Evolutionary conservation across 2,113 vertebrate species (phyloP), one percentile per base, ranked within the genome.

Genomic region (Pogonocichla stellata): DNA sequence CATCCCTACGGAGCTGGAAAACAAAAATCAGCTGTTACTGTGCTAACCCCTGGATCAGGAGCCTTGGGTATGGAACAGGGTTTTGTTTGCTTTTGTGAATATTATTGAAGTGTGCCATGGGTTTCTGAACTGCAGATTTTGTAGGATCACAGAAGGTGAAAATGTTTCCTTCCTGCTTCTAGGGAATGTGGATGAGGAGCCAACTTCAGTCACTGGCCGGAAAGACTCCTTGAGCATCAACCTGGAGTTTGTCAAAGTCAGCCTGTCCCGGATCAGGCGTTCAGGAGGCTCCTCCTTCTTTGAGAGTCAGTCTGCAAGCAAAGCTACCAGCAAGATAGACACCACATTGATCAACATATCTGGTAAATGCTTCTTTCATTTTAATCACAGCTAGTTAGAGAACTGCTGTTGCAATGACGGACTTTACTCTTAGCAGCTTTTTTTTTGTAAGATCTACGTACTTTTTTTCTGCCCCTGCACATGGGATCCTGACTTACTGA

Each of bases 151-250:
- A 29, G 29, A 40, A 36, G 53, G 26, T 54, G 12, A 43, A 58
- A 34, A 25, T 38, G 36, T 54, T 53, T 33, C 29, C 26, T 54
- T 90, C 65, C 34, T 84, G 0, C 58, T 91, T 92, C 38, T 69
- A 99, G 99, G 99, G 69, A 98, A 99, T 4, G 98, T 99, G 31
- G 99, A 99, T 36, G 99, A 99, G 92, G 99, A 99, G 89, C 98
- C 98, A 4, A 98, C 99, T 19, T 99, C 99, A 0, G 99, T 99
- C 67, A 99, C 99, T 0, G 99, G 99, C 75, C 98, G 99, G n/a
- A 99, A 99, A 95, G 99, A 99, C 96, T 99, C 99, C 56, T 96
- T 99, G 73, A 99, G 99, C 85, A 99, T 99, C 95, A 99, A 99
- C 94, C 98, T 99, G 64, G 99, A 99, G 96, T 99, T 99, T 92